phyloP scores from a whole-genome alignment of 2,113 vertebrate genomes.

The Cyphomyrus discorhynchus region DNA sequence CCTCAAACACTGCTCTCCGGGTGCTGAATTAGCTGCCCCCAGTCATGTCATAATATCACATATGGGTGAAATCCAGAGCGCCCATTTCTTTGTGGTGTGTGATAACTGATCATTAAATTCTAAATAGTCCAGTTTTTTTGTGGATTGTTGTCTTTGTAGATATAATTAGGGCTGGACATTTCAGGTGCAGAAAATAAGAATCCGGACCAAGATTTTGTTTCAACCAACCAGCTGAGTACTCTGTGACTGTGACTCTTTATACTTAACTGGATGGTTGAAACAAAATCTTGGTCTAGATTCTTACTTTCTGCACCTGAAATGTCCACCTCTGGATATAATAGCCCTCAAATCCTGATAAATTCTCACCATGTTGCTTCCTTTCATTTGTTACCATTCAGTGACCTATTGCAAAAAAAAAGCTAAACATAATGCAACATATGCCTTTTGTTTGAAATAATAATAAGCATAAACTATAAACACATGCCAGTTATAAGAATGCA shows the following conservation, averaged over 20 bases:
- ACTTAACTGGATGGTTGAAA: not conserved
- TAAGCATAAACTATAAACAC: not conserved
- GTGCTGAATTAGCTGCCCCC: too few species aligned
- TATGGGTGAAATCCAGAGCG: too few species aligned
- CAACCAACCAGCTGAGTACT: not conserved
- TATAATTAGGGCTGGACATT: not conserved
- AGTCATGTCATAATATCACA: too few species aligned
- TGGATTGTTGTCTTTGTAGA: not conserved
- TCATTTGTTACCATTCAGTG: not conserved
- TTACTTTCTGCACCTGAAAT: not conserved
- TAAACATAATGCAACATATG: not conserved
- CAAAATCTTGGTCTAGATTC: not conserved
- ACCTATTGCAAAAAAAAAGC: not conserved
- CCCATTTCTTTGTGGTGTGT: too few species aligned
- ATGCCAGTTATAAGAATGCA: not conserved
- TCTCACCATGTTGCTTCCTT: not conserved
- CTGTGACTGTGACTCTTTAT: not conserved
- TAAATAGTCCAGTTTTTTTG: not conserved
- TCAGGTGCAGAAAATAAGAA: not conserved
- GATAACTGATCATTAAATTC: too few species aligned
- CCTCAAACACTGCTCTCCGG: too few species aligned
- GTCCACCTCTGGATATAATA: not conserved
- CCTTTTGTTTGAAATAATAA: not conserved
- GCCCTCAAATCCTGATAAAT: not conserved
- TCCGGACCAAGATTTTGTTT: not conserved